Evolutionary conservation across 2,888 invertebrate species (phyloP).

Genomic region (Andrena bicolor): DNA sequence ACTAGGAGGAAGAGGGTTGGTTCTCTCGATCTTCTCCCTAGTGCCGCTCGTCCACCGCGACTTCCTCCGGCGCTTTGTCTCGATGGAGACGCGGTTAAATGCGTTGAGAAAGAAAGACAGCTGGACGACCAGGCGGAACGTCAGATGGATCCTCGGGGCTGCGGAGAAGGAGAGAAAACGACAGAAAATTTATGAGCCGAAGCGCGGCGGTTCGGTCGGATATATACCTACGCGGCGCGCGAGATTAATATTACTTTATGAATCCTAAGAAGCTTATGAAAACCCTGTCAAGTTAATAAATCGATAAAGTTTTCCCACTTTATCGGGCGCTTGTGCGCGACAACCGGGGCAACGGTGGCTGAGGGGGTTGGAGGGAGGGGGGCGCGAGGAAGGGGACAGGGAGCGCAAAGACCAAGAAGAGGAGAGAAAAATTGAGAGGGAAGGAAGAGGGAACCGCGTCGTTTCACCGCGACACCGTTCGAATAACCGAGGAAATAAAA

Average conservation of each 20-base stretch:
- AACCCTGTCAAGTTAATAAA: constrained; percentile 76
- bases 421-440: constrained; percentile 6
- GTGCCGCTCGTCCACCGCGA: constrained; percentile 23
- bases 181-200: constrained; percentile 68
- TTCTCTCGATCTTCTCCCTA: background rate
- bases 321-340: constrained; percentile 60
- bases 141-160: constrained; percentile 21
- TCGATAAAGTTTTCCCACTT: constrained; percentile 77
- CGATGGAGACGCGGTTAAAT: constrained; percentile 42
- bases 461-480: constrained; percentile 60
- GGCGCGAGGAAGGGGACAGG: background rate
- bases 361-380: background rate
- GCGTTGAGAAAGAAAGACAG: constrained; percentile 40
- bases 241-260: constrained; percentile 77
- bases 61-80: constrained; percentile 51
- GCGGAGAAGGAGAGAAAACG: constrained; percentile 32
- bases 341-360: constrained; percentile 17
- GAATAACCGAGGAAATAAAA: constrained; percentile 67
- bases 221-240: constrained; percentile 67
- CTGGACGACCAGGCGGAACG: constrained; percentile 21
- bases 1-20: background rate
- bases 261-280: constrained; percentile 77
- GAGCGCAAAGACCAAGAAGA: background rate
- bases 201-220: constrained; percentile 61
- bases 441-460: constrained; percentile 30